A percentile compares a stretch with the other conserved stretches of the same genome.
Conservation (phyloP, 2,797 vertebrate genomes). For the Premnoplex brunnescens region DNA sequence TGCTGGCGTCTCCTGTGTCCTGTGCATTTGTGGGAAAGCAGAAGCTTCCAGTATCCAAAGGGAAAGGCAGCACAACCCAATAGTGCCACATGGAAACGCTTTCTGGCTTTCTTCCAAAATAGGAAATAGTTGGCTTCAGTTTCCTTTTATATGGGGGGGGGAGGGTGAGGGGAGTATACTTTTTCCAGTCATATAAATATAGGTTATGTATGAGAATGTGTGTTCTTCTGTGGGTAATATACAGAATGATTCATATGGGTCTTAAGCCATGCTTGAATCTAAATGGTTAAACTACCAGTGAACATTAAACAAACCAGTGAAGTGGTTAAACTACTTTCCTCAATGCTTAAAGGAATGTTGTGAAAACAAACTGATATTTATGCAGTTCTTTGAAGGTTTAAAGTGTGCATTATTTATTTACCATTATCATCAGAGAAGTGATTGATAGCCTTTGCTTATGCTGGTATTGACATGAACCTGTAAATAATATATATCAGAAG, state of each 20-base stretch:
- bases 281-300: background rate
- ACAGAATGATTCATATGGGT: background rate
- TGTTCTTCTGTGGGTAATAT: background rate
- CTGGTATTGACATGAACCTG: conserved; percentile 42
- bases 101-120: background rate
- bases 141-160: accelerated
- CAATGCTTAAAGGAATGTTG: background rate
- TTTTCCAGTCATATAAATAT: background rate
- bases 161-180: background rate
- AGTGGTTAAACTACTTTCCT: conserved; percentile 29
- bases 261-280: background rate
- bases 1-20: background rate
- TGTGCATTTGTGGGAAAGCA: background rate
- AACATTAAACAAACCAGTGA: background rate
- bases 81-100: accelerated
- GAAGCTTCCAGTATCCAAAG: background rate
- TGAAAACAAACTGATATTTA: conserved; percentile 53
- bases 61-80: background rate
- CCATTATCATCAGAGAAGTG: conserved; percentile 43
- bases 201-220: background rate
- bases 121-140: background rate
- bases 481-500: conserved; percentile 43
- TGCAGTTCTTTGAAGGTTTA: conserved; percentile 45
- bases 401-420: conserved; percentile 58
- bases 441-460: conserved; percentile 47